Evolutionary conservation across 2,888 invertebrate genomes (phyloP), one percentile per base, ranked within the genome.

Genomic region (Ischnura elegans): DNA sequence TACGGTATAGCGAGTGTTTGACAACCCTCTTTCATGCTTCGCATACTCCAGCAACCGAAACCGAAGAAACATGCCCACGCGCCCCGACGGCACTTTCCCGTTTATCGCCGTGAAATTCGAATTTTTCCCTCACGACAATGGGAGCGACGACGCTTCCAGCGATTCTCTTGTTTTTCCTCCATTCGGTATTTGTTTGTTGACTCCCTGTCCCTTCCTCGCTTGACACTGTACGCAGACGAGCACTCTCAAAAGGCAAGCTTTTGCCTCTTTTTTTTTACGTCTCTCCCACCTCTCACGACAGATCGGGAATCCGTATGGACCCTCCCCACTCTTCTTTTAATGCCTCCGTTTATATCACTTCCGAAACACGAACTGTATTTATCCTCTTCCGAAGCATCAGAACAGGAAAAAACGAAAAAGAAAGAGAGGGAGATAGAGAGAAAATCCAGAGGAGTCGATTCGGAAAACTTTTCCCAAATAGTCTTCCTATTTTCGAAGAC

Each of bases 101-200:
- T n/a, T 61, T 61, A n/a, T 61, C 61, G n/a, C 61, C 61, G 61
- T n/a, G 61, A n/a, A n/a, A n/a, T n/a, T 25, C n/a, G n/a, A 61
- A n/a, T 61, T 61, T n/a, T 61, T 61, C 55, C n/a, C 2, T 0
- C n/a, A n/a, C 61, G 61, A 61, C n/a, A 61, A 61, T n/a, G 61
- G 61, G 25, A 61, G 19, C 61, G n/a, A n/a, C n/a, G 61, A 61
- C 61, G n/a, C 6, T 61, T 61, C 61, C 6, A 0, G 61, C 61
- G n/a, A 19, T 61, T 0, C 61, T n/a, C 21, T 61, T 61, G n/a
- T 61, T 61, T 61, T 0, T 25, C 61, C 61, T 19, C 61, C n/a
- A n/a, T n/a, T n/a, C n/a, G 3, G n/a, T n/a, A n/a, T 51, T 51
- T 51, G 51, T 51, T 51, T 51, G 51, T 51, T 61, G 16, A 61